A percentile compares a stretch with the other conserved stretches of the same genome.
These are phyloP conservation scores for Coluber constrictor DNA, from an alignment of 2,797 vertebrate genomes.

Conservation along the genomic window DNA sequence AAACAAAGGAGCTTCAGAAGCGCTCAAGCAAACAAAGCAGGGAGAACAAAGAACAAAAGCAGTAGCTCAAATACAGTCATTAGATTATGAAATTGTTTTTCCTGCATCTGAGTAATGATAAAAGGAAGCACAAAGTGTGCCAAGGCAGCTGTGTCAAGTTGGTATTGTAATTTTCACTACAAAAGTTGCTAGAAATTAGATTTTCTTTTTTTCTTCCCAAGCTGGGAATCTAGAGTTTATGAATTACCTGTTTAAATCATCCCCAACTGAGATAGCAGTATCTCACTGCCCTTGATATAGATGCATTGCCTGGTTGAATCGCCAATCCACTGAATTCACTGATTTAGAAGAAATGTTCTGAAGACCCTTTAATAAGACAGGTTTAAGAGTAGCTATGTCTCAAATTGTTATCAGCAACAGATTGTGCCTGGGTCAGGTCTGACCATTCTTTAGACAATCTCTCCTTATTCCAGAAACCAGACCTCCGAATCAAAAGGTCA, in stretches of 20 bases:
- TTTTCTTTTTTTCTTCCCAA: not conserved
- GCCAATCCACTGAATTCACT: not conserved
- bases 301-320: not conserved
- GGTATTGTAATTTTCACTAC: not conserved
- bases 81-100: conserved; percentile 20
- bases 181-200: not conserved
- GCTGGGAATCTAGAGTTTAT: not conserved
- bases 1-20: conserved; percentile 24
- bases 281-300: not conserved
- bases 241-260: not conserved
- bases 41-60: conserved; percentile 17
- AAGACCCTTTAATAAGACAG: not conserved
- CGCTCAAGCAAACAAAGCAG: not conserved
- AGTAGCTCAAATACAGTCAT: conserved; percentile 11
- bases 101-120: not conserved
- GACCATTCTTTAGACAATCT: not conserved
- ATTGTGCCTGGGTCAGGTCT: not conserved
- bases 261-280: not conserved
- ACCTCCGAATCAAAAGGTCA: not conserved
- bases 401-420: not conserved
- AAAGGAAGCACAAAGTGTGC: not conserved
- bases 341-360: not conserved
- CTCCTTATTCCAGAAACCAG: not conserved
- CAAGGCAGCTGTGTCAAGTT: not conserved
- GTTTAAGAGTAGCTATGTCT: not conserved